Percentiles rank a stretch among this genome's conserved stretches.
These are phyloP conservation scores for Coregonus ussuriensis DNA, from an alignment of 2,797 vertebrate genomes.

Conservation along the genomic window DNA sequence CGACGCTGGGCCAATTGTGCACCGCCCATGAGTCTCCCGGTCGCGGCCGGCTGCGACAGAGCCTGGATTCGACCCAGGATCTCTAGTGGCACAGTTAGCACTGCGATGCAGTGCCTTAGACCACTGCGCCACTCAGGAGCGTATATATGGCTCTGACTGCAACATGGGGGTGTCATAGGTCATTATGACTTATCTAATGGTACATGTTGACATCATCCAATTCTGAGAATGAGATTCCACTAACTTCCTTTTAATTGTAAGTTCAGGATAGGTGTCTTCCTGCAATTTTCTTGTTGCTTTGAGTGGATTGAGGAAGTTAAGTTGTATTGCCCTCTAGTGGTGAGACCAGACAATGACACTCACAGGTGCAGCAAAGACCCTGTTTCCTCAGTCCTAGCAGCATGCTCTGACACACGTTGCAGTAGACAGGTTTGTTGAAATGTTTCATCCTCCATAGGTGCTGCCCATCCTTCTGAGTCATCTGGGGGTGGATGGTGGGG, in stretches of 20 bases:
- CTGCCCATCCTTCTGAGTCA: constrained; percentile 87
- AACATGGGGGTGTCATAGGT: no score
- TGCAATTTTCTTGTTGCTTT: neutral
- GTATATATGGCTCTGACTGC: no score
- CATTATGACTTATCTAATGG: no score
- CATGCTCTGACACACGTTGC: constrained; percentile 87
- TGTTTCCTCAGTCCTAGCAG: constrained; percentile 88
- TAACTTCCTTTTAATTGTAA: neutral
- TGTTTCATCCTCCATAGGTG: constrained; percentile 93
- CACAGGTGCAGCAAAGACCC: constrained; percentile 89
- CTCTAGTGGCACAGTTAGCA: no score
- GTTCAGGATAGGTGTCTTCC: neutral
- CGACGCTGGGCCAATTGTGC: no score
- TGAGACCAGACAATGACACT: constrained; percentile 59
- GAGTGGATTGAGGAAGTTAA: neutral
- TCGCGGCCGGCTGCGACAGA: no score
- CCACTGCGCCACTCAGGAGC: no score
- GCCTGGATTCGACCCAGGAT: no score
- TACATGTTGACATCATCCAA: no score
- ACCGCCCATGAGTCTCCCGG: no score
- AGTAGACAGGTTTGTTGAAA: constrained; percentile 87
- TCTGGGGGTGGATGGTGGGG: constrained; percentile 60
- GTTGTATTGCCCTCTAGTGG: constrained; percentile 50
- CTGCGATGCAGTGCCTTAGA: no score
- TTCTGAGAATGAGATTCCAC: neutral